Base-by-base conservation (phyloP, 2,888 invertebrate genomes). In the Palloptera scutellata region DNA sequence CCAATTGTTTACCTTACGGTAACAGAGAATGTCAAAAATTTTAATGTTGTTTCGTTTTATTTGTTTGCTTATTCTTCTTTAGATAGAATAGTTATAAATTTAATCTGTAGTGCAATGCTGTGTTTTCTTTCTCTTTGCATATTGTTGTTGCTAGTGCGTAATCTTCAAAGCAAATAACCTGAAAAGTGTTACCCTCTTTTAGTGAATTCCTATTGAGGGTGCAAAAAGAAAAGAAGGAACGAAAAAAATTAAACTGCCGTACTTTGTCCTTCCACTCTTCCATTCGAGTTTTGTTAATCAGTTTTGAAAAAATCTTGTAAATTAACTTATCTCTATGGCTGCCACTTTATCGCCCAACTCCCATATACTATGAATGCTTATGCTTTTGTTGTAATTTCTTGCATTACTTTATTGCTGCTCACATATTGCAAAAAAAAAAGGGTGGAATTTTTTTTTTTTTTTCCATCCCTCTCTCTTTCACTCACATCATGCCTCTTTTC, bases 321-420 rank as follows among this genome's bases (percentile, higher is more conserved):
- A 62, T 67, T 57, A 58, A 52, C 57, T 67, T 67, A 67, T 67
- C 66, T 61, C 51, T 58, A 62, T 51, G 62, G 66, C 61, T 62
- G 62, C 57, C 58, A 52, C 63, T 63, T 63, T 63, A 63, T 63
- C 63, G 63, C 54, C 55, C 17, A 20, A 5, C 20, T 6, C 4
- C 20, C 5, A 12, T 17, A 2, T 19, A 20, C 13, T 60, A 8
- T 20, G 10, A 17, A 17, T 15, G 12, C 13, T 42, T 40, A 11
- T 9, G 13, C 15, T 13, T n/a, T n/a, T 43, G 43, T 42, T 12
- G 13, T 5, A 10, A 3, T 48, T 48, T 30, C 11, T 48, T 48
- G 15, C 13, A 48, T n/a, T n/a, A 5, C 48, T 10, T n/a, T 48
- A 10, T 48, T n/a, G 48, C 48, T 48, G 48, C 48, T 30, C 30